Evolutionary conservation across 2,113 vertebrate genomes (phyloP).

Genomic region (Poecilia latipinna): DNA sequence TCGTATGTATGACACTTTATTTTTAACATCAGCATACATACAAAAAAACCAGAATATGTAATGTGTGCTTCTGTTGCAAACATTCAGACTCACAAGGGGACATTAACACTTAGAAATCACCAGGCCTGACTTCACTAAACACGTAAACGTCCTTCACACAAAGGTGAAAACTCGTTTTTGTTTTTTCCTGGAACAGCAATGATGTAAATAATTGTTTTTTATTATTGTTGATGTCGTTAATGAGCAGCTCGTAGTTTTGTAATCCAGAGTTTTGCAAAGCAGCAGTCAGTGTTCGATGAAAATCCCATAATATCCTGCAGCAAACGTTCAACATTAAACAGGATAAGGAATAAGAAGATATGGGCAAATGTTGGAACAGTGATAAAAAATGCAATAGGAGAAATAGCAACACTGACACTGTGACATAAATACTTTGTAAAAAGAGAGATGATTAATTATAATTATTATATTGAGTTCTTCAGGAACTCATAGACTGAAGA

Average conservation of each 20-base stretch:
- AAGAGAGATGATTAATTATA: background rate
- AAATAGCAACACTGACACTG: constrained; percentile 6
- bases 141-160: background rate
- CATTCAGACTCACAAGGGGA: background rate
- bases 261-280: constrained; percentile 4
- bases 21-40: background rate
- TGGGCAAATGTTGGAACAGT: background rate
- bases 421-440: background rate
- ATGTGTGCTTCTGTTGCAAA: background rate
- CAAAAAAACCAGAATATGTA: background rate
- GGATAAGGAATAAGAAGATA: constrained; percentile 19
- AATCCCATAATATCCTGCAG: constrained; percentile 18
- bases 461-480: background rate
- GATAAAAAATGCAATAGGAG: constrained; percentile 11
- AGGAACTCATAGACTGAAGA: background rate
- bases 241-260: background rate
- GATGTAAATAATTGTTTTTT: constrained; percentile 1
- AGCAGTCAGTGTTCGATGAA: constrained; percentile 11
- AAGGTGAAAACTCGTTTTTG: background rate
- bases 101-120: background rate
- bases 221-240: background rate
- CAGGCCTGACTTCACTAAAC: constrained; percentile 28
- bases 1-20: background rate
- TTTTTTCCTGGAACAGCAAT: background rate
- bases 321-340: constrained; percentile 17